Evolutionary conservation across 2,113 vertebrate species (phyloP).

Genomic region (Chloropsis cyanopogon): DNA sequence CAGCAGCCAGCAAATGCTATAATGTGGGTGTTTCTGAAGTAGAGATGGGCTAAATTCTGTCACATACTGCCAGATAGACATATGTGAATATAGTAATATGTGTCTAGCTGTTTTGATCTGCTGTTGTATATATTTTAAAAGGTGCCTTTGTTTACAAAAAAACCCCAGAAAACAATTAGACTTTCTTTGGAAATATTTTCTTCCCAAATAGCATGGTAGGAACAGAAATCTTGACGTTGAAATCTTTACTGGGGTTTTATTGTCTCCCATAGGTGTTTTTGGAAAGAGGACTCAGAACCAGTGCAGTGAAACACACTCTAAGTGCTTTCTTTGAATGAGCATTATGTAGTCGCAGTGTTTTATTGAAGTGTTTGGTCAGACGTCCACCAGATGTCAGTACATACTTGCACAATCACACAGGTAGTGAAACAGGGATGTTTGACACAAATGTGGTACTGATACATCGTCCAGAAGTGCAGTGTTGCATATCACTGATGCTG

Average conservation of each 20-base stretch:
- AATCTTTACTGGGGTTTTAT: neutral
- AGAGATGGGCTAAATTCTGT: neutral
- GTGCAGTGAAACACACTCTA: neutral
- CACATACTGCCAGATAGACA: neutral
- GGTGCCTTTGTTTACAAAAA: accelerated
- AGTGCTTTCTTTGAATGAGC: neutral
- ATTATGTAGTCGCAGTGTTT: accelerated
- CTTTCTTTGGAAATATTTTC: neutral
- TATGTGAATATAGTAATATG: neutral
- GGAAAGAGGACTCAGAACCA: neutral
- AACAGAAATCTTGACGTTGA: neutral
- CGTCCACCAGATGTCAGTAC: conserved; percentile 50
- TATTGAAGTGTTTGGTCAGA: neutral
- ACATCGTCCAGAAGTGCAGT: neutral
- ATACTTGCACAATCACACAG: neutral
- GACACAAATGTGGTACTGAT: neutral
- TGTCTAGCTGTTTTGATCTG: neutral
- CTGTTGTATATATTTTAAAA: neutral
- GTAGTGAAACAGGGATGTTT: accelerated
- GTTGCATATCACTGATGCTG: neutral
- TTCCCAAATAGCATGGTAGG: neutral
- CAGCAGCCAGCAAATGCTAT: neutral
- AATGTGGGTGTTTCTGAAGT: accelerated
- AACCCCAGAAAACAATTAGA: neutral
- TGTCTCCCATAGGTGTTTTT: accelerated